Evolutionary conservation across 2,888 invertebrate species (phyloP), one percentile per base, ranked within the genome.

Genomic region (Caenorhabditis plicata): DNA sequence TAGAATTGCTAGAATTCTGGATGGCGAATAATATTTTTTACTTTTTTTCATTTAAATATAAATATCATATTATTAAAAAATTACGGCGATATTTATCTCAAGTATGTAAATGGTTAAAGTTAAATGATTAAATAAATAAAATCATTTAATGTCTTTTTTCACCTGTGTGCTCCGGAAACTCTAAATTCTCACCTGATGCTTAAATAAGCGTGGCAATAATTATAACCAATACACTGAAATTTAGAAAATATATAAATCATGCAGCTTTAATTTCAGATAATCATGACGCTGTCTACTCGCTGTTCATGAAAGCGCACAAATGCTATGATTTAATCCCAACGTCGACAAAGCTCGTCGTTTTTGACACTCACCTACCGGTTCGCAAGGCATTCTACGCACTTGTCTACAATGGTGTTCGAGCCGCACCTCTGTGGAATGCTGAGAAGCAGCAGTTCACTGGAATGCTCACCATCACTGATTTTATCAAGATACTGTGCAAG

Each of bases 291-390:
- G 79, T 81, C 7, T 81, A 79, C 47, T 75, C 78, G 22, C 53
- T 80, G 47, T 98, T 98, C 87, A 96, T 98, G 88, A 92, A 92
- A 85, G 95, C 94, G 85, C 96, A 99, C 87, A 94, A 93, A 85
- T 96, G 96, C 84, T 98, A 98, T 86, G 98, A 99, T 86, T 87
- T 99, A 84, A 95, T 99, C 82, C 98, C 98, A 62, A 95, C 94
- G 60, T 95, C 95, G 80, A 94, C 95, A 74, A 99, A 99, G 85
- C 86, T 99, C 82, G 96, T 99, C 72, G 94, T 99, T 61, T 98
- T 99, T 84, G 98, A 99, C 85, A 98, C 96, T 39, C 91, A 94
- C 83, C 87, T 98, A 61, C 88, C 93, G 73, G 96, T 80, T 68
- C 92, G 94, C 85, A 95, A 95, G 84, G 96, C 98, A 44, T 99